phyloP scores from a whole-genome alignment of 2,888 invertebrate species.

The Acrobasis consociella region DNA sequence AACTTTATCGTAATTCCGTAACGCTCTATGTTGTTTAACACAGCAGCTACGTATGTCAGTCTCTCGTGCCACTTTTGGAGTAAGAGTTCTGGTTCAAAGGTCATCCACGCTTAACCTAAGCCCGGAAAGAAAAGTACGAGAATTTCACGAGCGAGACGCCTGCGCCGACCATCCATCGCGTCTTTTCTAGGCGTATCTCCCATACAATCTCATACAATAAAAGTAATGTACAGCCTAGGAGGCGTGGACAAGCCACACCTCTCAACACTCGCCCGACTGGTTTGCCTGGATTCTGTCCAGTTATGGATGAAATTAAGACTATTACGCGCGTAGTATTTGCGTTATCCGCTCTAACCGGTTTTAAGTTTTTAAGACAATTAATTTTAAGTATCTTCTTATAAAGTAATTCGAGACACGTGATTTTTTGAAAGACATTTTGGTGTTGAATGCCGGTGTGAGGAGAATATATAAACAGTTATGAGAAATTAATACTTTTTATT shows the following conservation, averaged over 20 bases:
- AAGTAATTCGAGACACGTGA: conserved; percentile 4
- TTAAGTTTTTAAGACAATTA: conserved; percentile 7
- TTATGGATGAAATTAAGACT: conserved; percentile 15
- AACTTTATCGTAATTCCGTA: too few species aligned
- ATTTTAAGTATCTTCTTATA: conserved; percentile 9
- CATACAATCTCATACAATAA: conserved; percentile 21
- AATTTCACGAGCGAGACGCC: neutral
- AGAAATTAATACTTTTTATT: conserved; percentile 3
- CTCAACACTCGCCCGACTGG: conserved; percentile 16
- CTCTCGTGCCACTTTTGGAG: too few species aligned
- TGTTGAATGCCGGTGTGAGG: neutral
- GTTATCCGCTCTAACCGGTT: conserved; percentile 6
- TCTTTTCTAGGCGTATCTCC: neutral
- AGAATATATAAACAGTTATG: conserved; percentile 6
- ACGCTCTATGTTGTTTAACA: too few species aligned
- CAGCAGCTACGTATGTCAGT: too few species aligned
- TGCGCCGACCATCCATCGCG: conserved; percentile 2
- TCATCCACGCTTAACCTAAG: too few species aligned
- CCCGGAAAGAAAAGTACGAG: neutral
- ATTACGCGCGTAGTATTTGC: conserved; percentile 15
- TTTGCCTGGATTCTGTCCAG: conserved; percentile 5
- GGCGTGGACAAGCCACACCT: conserved; percentile 18
- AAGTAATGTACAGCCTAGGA: conserved; percentile 20
- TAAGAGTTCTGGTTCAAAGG: too few species aligned
- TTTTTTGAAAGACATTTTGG: neutral